Evolutionary conservation across 2,113 vertebrate genomes (phyloP), one percentile per base, ranked within the genome.

Genomic region (Thunnus maccoyii): DNA sequence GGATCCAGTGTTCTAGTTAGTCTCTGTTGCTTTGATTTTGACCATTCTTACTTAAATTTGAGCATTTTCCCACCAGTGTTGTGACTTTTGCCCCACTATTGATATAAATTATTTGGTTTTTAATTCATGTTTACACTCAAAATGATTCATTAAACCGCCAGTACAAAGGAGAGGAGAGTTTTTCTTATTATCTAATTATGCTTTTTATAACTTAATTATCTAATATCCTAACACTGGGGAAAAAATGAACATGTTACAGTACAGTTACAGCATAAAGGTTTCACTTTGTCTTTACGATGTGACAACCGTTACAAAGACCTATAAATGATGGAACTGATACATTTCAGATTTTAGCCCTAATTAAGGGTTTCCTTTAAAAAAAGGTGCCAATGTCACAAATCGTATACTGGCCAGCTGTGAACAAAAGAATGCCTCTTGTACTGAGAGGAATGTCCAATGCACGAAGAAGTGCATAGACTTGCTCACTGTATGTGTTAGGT

Each of bases 401-500:
- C 0, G 22, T 78, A 78, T 48, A 64, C 25, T 46, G 20, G 16
- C 58, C 72, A 61, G 55, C 58, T 80, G 75, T 50, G 55, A 78
- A 58, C 80, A 82, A 67, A 65, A 61, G 20, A 65, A 81, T 74
- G 54, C 44, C n/a, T 17, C 16, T 70, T 77, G 60, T 67, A 77
- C 27, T 77, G n/a, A 80, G 66, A 56, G 32, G 32, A 81, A 52
- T 73, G 80, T 62, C n/a, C 56, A 56, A 36, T 80, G 60, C n/a
- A 4, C 44, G 18, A 67, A 44, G 72, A n/a, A n/a, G 12, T 57
- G 73, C 58, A 27, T 46, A 30, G 54, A 60, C 68, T 71, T 80
- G 6, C 62, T 81, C 1, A 22, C 58, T 88, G 69, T 82, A 52
- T 78, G 61, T 83, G 64, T 79, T 68, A 63, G 27, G 48, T 86